Evolutionary conservation across 23 tunicate species (phyloP).

Genomic region (Oikopleura dioica): DNA sequence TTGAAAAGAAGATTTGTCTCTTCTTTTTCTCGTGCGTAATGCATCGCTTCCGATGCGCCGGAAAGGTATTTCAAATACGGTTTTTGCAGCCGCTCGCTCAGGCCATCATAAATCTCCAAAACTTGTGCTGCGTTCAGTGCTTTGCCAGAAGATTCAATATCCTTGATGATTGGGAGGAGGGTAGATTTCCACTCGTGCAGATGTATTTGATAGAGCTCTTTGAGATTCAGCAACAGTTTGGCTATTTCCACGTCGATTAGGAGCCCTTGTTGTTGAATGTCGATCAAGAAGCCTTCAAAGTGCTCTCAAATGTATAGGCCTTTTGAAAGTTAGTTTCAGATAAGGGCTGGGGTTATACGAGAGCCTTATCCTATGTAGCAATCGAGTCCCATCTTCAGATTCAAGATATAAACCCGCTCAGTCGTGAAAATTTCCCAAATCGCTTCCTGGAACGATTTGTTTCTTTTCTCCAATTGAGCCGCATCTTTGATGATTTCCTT

Average conservation of each 20-base stretch:
- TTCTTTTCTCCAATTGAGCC: neutral
- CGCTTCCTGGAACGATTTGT: neutral
- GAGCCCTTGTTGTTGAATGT: neutral
- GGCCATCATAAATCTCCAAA: neutral
- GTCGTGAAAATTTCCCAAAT: conserved; percentile 9
- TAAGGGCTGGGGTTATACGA: too few species aligned
- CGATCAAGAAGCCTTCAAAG: too few species aligned
- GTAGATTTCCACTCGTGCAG: neutral
- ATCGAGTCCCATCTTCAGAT: neutral
- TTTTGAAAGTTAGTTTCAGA: too few species aligned
- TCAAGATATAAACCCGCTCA: neutral
- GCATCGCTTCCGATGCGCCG: neutral
- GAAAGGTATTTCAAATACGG: neutral
- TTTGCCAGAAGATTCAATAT: neutral
- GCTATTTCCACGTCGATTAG: neutral
- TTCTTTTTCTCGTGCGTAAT: neutral
- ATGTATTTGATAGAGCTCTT: neutral
- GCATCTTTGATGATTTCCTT: neutral
- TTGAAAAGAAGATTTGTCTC: neutral
- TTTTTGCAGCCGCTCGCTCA: neutral
- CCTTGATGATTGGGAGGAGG: neutral
- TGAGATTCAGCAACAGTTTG: neutral
- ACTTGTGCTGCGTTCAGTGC: neutral
- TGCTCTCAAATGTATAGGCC: too few species aligned
- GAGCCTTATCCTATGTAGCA: neutral